Evolutionary conservation across 1,140 invertebrate genomes (phyloP).

Genomic region (Drosophila bocki): DNA sequence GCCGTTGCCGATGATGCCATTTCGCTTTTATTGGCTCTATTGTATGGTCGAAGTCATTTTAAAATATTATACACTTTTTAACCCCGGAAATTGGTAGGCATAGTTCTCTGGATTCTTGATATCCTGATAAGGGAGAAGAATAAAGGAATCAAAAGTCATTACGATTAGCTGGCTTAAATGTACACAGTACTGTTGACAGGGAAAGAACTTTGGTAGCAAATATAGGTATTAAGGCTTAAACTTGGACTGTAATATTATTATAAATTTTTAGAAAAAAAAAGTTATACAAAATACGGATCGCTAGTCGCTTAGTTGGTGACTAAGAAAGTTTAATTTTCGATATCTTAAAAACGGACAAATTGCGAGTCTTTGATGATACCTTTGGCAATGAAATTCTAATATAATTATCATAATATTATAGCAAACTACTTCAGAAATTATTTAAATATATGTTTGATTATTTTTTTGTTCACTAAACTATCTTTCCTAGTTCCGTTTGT

Average conservation of each 20-base stretch:
- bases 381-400: not conserved
- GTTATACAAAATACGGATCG: too few relatives aligned
- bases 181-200: not conserved
- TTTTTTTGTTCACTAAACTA: not conserved
- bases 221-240: not conserved
- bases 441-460: too few relatives aligned
- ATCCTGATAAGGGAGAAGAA: slow-evolving; percentile 7
- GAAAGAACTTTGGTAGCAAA: not conserved
- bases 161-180: slow-evolving; percentile 11
- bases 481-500: not conserved
- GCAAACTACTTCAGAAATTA: too few relatives aligned
- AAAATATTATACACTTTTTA: slow-evolving; percentile 15
- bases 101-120: slow-evolving; percentile 12
- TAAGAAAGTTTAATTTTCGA: too few relatives aligned
- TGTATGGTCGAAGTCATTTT: slow-evolving; percentile 4
- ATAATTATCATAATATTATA: not conserved
- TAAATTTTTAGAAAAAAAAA: not conserved
- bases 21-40: slow-evolving; percentile 21
- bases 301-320: too few relatives aligned
- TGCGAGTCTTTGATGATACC: not conserved
- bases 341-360: too few relatives aligned
- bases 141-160: slow-evolving; percentile 22
- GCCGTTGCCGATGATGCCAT: slow-evolving; percentile 13
- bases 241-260: not conserved
- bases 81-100: slow-evolving; percentile 21